Percentiles rank a stretch among this genome's conserved stretches.
Evolutionary conservation across 2,888 invertebrate genomes (phyloP).

Genomic region (Calliscelio sp.): DNA sequence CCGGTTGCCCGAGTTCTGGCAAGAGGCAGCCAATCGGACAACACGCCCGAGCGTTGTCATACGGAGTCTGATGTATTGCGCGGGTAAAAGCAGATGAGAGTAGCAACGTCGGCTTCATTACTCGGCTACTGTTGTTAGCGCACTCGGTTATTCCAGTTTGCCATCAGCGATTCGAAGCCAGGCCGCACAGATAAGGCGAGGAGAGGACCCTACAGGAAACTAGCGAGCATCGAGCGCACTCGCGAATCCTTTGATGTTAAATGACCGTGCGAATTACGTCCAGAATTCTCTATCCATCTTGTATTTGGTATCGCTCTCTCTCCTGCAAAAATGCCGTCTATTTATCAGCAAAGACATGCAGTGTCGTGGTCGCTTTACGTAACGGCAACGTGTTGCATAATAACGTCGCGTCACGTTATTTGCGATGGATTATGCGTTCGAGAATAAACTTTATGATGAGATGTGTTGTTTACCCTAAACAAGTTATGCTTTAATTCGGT

Average conservation of each 20-base stretch:
- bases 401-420: conserved; percentile 31
- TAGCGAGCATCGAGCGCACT: conserved; percentile 18
- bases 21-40: conserved; percentile 55
- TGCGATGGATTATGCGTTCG: conserved; percentile 31
- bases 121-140: conserved; percentile 50
- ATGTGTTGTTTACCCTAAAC: conserved; percentile 27
- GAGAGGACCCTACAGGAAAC: conserved; percentile 10
- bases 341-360: conserved; percentile 22
- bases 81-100: conserved; percentile 28
- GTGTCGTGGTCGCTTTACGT: background rate
- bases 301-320: too few species aligned
- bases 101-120: conserved; percentile 46
- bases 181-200: conserved; percentile 38
- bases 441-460: conserved; percentile 34
- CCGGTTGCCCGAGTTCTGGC: conserved; percentile 57
- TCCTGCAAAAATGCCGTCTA: conserved; percentile 4
- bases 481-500: conserved; percentile 41
- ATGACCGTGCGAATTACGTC: conserved; percentile 16
- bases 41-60: conserved; percentile 46
- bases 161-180: background rate
- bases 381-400: conserved; percentile 53
- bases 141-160: conserved; percentile 17
- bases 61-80: conserved; percentile 62
- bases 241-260: conserved; percentile 39
- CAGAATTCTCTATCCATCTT: too few species aligned